phyloP scores from a whole-genome alignment of 2,113 vertebrate genomes.

The Galbula dea region DNA sequence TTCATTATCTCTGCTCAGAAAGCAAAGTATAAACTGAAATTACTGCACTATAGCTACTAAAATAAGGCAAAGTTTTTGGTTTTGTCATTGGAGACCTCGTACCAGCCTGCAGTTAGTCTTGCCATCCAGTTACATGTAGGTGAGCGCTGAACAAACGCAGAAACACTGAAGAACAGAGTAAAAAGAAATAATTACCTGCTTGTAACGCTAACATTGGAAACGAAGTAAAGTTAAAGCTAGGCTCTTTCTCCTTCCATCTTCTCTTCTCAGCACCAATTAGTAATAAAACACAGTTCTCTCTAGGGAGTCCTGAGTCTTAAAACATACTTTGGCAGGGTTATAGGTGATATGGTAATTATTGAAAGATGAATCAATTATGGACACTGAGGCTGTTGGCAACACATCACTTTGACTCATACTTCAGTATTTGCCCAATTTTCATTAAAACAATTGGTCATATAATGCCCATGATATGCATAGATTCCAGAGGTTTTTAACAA shows the following conservation, averaged over 20 bases:
- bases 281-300: background rate
- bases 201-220: background rate
- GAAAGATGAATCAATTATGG: constrained; percentile 46
- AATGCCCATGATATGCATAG: constrained; percentile 9
- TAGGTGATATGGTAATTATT: constrained; percentile 56
- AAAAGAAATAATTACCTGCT: background rate
- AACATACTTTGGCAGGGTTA: constrained; percentile 28
- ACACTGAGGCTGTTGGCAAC: constrained; percentile 15
- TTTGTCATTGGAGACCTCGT: background rate
- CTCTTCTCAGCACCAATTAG: constrained; percentile 29
- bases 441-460: constrained; percentile 25
- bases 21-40: background rate
- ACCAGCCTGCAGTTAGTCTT: background rate
- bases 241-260: background rate
- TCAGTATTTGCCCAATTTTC: constrained; percentile 23
- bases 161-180: background rate
- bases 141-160: background rate
- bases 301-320: constrained; percentile 12
- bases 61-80: background rate
- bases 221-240: background rate
- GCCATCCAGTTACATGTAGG: background rate
- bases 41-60: background rate
- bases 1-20: constrained; percentile 1
- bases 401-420: constrained; percentile 14
- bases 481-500: constrained; percentile 28